Base-by-base conservation (phyloP, 2,797 vertebrate species). In the Chanos chanos region DNA sequence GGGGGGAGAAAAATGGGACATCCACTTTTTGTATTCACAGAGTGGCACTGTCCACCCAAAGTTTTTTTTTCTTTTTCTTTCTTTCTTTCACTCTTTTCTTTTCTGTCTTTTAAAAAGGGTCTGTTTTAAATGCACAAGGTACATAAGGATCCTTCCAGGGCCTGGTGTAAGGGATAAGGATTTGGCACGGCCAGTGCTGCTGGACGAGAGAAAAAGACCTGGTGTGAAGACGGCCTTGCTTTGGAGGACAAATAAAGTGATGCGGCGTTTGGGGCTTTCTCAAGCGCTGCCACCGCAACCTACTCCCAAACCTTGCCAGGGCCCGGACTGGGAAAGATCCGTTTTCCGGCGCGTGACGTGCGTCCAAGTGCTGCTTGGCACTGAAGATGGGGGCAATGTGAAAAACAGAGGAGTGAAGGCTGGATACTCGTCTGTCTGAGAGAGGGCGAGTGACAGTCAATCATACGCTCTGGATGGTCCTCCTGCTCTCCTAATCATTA, bases 181-280 rank as follows among this genome's bases (percentile, higher is more conserved):
- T 84, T 84, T 88, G 86, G 87, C 86, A 87, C 78, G 73, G 76
- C n/a, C 56, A 56, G 49, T 50, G 73, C 67, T 40, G 72, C 75
- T 83, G 79, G 81, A 85, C 70, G 72, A 81, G 68, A 77, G 78
- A 78, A 72, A 71, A 76, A 76, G 65, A 34, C 44, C 31, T 30
- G 49, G 70, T 82, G 82, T 80, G 80, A 84, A 80, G 82, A 87
- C 83, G 73, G 78, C 68, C 61, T 21, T 43, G 30, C n/a, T 54
- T 50, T 73, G 74, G 67, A 68, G 58, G 58, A 70, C 61, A 70
- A 77, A 77, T 69, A 69, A 68, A 81, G 71, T 74, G 75, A 69
- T 64, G 66, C 56, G 41, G 63, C 58, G 25, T 51, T 59, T 24
- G 16, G 49, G 56, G 53, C 69, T 68, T 73, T 77, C 61, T 74